Percentiles rank a stretch among this genome's conserved stretches.
Conservation (phyloP, 2,888 invertebrate genomes). For the Epistrophella euchroma region DNA sequence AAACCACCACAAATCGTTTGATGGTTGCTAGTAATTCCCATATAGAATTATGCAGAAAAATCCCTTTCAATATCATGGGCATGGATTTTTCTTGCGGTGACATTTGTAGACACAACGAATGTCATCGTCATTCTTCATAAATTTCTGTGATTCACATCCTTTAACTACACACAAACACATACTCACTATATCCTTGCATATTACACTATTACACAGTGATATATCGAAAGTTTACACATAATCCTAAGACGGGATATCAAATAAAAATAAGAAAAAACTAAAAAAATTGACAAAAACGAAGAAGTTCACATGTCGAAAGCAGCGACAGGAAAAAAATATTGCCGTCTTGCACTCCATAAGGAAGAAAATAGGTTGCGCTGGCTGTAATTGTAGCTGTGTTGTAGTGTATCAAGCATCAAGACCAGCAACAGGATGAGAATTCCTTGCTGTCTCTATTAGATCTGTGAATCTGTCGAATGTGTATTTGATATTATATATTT, state of each 20-base stretch:
- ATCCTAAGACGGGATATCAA: conserved; percentile 35
- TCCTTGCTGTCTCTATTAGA: conserved; percentile 63
- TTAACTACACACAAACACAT: conserved; percentile 1
- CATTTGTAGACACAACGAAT: conserved; percentile 75
- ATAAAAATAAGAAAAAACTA: neutral
- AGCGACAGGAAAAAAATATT: conserved; percentile 71
- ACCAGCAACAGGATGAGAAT: conserved; percentile 72
- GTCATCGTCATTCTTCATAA: conserved; percentile 72
- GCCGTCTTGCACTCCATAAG: conserved; percentile 46
- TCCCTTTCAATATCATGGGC: conserved; percentile 56
- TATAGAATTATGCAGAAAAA: conserved; percentile 72
- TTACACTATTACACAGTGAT: neutral
- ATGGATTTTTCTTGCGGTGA: conserved; percentile 73
- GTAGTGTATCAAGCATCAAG: conserved; percentile 45
- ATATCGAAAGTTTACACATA: conserved; percentile 50
- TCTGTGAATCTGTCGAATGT: conserved; percentile 56
- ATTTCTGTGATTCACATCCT: conserved; percentile 50
- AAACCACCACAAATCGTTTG: conserved; percentile 43
- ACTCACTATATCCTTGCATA: neutral
- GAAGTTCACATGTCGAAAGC: conserved; percentile 75
- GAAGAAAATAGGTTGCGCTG: neutral
- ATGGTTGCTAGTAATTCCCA: conserved; percentile 47
- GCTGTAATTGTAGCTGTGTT: neutral
- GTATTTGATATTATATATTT: conserved; percentile 1
- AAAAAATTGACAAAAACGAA: conserved; percentile 39